Percentiles rank a stretch among this genome's conserved stretches.
These are phyloP conservation scores for Volucella bombylans DNA, from an alignment of 2,888 invertebrate genomes.

Conservation along the genomic window DNA sequence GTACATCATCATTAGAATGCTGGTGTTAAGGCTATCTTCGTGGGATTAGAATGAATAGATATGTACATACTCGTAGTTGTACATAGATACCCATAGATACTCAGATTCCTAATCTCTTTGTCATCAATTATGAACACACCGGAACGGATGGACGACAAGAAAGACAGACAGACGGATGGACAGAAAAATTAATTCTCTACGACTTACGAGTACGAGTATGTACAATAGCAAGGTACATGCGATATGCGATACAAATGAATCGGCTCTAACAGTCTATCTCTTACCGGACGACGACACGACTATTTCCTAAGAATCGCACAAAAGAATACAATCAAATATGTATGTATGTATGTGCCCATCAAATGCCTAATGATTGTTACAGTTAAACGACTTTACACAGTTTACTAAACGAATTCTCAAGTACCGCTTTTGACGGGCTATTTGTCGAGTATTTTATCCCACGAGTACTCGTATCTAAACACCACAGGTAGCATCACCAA, in stretches of 20 bases:
- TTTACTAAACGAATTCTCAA: slow-evolving; percentile 40
- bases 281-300: slow-evolving; percentile 15
- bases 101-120: slow-evolving; percentile 26
- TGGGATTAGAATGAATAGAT: slow-evolving; percentile 47
- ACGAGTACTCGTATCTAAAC: slow-evolving; percentile 7
- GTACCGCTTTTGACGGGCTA: slow-evolving; percentile 48
- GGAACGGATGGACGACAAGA: neutral
- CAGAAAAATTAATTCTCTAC: slow-evolving; percentile 15
- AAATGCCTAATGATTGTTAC: slow-evolving; percentile 65
- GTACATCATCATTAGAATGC: slow-evolving; percentile 62
- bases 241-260: slow-evolving; percentile 25
- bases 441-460: neutral
- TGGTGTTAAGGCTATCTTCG: slow-evolving; percentile 61
- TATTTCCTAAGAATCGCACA: neutral
- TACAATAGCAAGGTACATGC: too few species aligned
- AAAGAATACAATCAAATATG: slow-evolving; percentile 5
- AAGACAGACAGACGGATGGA: too few species aligned
- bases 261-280: slow-evolving; percentile 39
- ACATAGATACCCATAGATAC: neutral
- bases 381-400: slow-evolving; percentile 51
- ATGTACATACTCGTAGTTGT: neutral
- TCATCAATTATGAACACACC: slow-evolving; percentile 47
- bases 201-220: neutral
- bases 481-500: neutral
- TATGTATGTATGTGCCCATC: neutral